A percentile compares a stretch with the other conserved stretches of the same genome.
These are phyloP conservation scores for Butorides virescens DNA, from an alignment of 2,113 vertebrate species.

Conservation along the genomic window DNA sequence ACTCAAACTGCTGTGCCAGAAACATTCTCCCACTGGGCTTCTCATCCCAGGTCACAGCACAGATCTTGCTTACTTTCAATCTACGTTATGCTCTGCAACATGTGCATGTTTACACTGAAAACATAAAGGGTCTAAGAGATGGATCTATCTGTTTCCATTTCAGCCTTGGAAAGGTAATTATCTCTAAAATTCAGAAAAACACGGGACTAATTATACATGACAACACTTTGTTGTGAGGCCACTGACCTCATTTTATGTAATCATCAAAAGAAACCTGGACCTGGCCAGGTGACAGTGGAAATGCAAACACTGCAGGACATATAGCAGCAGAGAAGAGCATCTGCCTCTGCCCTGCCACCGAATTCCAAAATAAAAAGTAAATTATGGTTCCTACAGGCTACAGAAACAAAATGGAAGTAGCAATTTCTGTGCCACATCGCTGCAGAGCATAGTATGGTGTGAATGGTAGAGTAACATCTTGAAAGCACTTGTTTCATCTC, in stretches of 20 bases:
- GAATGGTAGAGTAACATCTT: neutral
- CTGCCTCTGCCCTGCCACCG: accelerated
- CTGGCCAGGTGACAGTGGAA: neutral
- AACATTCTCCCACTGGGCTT: neutral
- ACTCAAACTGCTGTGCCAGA: neutral
- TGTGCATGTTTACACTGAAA: neutral
- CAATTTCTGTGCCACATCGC: neutral
- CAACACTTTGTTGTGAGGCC: neutral
- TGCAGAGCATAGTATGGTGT: neutral
- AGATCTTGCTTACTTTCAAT: neutral
- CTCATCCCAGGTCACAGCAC: neutral
- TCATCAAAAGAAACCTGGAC: neutral
- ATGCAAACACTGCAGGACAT: neutral
- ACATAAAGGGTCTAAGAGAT: neutral
- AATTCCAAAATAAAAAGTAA: neutral
- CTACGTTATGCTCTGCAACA: neutral
- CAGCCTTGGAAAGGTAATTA: neutral
- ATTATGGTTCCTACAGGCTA: neutral
- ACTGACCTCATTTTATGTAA: neutral
- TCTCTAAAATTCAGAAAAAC: neutral
- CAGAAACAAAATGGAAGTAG: neutral
- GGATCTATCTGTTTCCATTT: neutral
- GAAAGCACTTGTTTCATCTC: neutral
- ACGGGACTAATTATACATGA: neutral
- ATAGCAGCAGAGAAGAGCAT: neutral